phyloP scores from a whole-genome alignment of 2,888 invertebrate species.

The Plagodis pulveraria region DNA sequence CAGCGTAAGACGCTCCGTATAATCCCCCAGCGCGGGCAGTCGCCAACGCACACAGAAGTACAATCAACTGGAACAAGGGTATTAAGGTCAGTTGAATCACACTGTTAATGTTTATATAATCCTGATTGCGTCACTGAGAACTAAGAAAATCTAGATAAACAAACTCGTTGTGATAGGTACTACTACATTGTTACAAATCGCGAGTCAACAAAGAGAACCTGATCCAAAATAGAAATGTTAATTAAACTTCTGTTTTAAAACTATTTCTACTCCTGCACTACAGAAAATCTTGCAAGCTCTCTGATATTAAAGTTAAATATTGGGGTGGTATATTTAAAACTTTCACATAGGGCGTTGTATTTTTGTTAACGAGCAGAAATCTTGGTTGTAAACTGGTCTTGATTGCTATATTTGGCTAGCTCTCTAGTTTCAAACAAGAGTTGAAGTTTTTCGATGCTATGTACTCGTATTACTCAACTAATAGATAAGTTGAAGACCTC shows the following conservation, averaged over 20 bases:
- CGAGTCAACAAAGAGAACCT: conserved; percentile 17
- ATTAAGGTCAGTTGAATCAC: conserved; percentile 28
- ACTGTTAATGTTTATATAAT: conserved; percentile 5
- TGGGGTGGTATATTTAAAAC: too few relatives aligned
- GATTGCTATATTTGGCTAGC: too few relatives aligned
- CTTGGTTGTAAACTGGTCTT: too few relatives aligned
- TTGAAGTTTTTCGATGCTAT: too few relatives aligned
- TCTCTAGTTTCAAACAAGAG: too few relatives aligned
- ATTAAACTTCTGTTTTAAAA: conserved; percentile 3
- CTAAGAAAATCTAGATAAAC: conserved; percentile 27
- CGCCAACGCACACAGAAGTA: conserved; percentile 83
- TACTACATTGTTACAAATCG: conserved; percentile 17
- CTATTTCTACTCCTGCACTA: neutral
- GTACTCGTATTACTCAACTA: too few relatives aligned
- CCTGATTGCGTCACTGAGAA: conserved; percentile 22
- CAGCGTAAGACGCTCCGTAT: conserved; percentile 54
- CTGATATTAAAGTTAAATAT: neutral
- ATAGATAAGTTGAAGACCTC: too few relatives aligned
- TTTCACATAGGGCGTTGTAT: too few relatives aligned
- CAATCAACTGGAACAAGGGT: conserved; percentile 71
- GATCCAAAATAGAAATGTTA: conserved; percentile 10
- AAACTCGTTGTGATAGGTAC: conserved; percentile 13
- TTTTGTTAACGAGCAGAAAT: too few relatives aligned
- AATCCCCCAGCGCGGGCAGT: conserved; percentile 84
- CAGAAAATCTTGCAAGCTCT: neutral